phyloP scores from a whole-genome alignment of 2,888 invertebrate genomes.

The Ernsta delagoae region DNA sequence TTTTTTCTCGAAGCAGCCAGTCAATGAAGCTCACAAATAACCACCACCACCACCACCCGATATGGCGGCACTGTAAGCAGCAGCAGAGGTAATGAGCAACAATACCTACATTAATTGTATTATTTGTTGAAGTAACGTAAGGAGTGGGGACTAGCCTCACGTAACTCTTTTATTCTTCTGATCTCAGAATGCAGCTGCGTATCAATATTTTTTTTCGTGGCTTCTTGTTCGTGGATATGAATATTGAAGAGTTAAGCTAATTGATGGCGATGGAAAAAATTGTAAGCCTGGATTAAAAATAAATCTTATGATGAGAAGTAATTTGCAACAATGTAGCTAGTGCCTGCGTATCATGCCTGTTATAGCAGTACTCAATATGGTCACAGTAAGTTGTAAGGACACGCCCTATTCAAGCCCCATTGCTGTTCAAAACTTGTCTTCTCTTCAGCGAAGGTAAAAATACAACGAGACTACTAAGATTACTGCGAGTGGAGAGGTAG shows the following conservation, averaged over 20 bases:
- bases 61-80: too few species aligned
- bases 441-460: not conserved
- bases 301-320: not conserved
- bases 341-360: not conserved
- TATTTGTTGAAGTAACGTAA: not conserved
- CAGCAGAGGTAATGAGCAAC: not conserved
- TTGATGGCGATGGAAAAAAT: not conserved
- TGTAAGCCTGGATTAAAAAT: not conserved
- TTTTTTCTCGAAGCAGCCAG: not conserved
- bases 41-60: too few species aligned
- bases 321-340: not conserved
- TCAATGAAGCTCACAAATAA: too few species aligned
- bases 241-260: not conserved
- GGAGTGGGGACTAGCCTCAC: slow-evolving; percentile 7
- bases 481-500: not conserved
- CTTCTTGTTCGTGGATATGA: not conserved
- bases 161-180: not conserved
- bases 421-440: not conserved
- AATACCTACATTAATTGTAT: not conserved
- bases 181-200: not conserved
- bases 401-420: not conserved
- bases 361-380: too few species aligned
- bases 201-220: not conserved
- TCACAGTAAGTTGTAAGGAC: not conserved
- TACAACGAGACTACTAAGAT: too few species aligned